A percentile compares a stretch with the other conserved stretches of the same genome.
phyloP scores from a whole-genome alignment of 2,888 invertebrate species.

The Drosophila macrospina region DNA sequence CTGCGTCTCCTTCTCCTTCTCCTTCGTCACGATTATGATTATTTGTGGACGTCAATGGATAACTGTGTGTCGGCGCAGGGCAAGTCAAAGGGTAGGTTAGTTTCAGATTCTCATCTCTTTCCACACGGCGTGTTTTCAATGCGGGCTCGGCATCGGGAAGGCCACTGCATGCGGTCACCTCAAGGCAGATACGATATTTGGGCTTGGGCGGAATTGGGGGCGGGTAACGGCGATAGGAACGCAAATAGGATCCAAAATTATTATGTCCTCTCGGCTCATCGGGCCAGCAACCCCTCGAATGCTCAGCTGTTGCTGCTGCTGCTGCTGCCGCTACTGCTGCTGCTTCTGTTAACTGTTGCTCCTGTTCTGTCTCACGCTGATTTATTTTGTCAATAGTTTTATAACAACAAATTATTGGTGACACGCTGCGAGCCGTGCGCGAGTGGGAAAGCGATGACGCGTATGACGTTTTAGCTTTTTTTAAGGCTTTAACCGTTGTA shows the following conservation, averaged over 20 bases:
- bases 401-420: slow-evolving; percentile 84
- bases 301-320: slow-evolving; percentile 7
- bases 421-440: slow-evolving; percentile 62
- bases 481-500: slow-evolving; percentile 53
- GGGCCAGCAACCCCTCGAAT: slow-evolving; percentile 16
- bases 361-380: slow-evolving; percentile 25
- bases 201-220: slow-evolving; percentile 70
- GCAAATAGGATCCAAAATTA: slow-evolving; percentile 40
- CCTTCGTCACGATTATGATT: slow-evolving; percentile 1
- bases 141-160: slow-evolving; percentile 57
- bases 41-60: slow-evolving; percentile 19
- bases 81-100: slow-evolving; percentile 8
- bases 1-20: too few species aligned
- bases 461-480: slow-evolving; percentile 59
- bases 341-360: slow-evolving; percentile 23
- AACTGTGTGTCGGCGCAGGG: background rate
- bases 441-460: slow-evolving; percentile 60
- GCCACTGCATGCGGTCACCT: slow-evolving; percentile 50
- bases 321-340: slow-evolving; percentile 3
- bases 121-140: slow-evolving; percentile 62
- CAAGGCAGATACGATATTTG: slow-evolving; percentile 47
- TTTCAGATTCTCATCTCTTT: slow-evolving; percentile 18
- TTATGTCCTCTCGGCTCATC: slow-evolving; percentile 22
- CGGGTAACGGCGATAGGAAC: slow-evolving; percentile 46
- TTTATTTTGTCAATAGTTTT: slow-evolving; percentile 73